Percentiles rank a stretch among this genome's conserved stretches.
Conservation (phyloP, 1,140 invertebrate species). For the Ips typographus region DNA sequence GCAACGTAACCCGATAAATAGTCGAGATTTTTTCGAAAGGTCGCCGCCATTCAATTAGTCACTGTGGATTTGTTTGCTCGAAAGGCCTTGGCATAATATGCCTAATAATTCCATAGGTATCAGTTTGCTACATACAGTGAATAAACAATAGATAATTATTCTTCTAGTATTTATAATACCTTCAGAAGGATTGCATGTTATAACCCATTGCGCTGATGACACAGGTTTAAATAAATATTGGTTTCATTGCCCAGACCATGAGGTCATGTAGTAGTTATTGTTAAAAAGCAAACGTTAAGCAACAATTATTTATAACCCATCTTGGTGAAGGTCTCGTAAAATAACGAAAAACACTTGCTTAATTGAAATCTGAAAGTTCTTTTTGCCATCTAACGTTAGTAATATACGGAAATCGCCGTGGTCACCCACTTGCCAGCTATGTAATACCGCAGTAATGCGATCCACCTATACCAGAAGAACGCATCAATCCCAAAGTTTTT, state of each 20-base stretch:
- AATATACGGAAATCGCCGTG: too few relatives aligned
- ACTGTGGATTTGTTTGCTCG: conserved; percentile 19
- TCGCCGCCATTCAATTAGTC: conserved; percentile 30
- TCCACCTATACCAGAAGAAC: too few relatives aligned
- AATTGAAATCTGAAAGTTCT: too few relatives aligned
- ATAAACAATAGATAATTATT: conserved; percentile 28
- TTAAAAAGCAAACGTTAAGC: conserved; percentile 5
- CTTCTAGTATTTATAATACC: conserved; percentile 8
- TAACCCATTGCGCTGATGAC: conserved; percentile 14
- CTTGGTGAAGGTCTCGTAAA: too few relatives aligned
- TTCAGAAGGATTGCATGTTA: conserved; percentile 5
- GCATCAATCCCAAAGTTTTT: too few relatives aligned
- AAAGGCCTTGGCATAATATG: conserved; percentile 33
- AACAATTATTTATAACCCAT: conserved; percentile 15
- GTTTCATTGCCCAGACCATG: not conserved
- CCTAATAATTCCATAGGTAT: conserved; percentile 30
- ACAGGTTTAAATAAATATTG: conserved; percentile 18
- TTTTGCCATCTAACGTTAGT: too few relatives aligned
- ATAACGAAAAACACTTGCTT: too few relatives aligned
- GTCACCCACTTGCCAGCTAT: too few relatives aligned
- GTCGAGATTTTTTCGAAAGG: conserved; percentile 32
- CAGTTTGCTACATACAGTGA: conserved; percentile 22
- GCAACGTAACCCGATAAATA: conserved; percentile 27
- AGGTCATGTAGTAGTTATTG: not conserved
- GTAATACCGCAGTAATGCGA: too few relatives aligned